Conservation (phyloP, 1,140 invertebrate species). For the Ditylenchus dipsaci region DNA sequence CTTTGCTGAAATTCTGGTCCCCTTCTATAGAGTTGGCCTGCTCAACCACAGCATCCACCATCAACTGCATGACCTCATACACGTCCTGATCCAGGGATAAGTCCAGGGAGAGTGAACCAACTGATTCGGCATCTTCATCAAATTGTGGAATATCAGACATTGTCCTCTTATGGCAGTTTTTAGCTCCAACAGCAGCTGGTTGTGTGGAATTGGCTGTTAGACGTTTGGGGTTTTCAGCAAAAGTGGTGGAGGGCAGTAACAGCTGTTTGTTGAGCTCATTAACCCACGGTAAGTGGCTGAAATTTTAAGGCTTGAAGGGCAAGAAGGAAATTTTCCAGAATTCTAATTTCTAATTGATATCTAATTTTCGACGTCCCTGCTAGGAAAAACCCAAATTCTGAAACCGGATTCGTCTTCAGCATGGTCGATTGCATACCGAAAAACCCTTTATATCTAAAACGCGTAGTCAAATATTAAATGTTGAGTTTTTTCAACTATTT, state of each 20-base stretch:
- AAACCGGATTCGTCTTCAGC: too few relatives aligned
- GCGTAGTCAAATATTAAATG: too few relatives aligned
- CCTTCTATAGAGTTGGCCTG: conserved; percentile 34
- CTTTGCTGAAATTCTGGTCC: conserved; percentile 10
- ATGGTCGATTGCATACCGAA: too few relatives aligned
- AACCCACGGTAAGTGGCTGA: conserved; percentile 15
- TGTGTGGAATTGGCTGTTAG: neutral
- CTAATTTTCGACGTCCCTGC: too few relatives aligned
- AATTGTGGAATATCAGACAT: conserved; percentile 53
- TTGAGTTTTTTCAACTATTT: too few relatives aligned
- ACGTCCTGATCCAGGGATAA: conserved; percentile 39
- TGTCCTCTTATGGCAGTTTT: conserved; percentile 34
- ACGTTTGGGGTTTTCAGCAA: conserved; percentile 2
- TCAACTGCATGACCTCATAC: conserved; percentile 38
- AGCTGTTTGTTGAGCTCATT: conserved; percentile 17
- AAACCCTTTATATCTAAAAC: too few relatives aligned
- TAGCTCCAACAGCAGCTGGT: neutral
- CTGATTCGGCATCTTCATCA: conserved; percentile 47
- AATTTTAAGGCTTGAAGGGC: neutral
- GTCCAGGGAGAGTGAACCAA: conserved; percentile 35
- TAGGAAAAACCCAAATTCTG: too few relatives aligned
- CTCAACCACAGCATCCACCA: conserved; percentile 45
- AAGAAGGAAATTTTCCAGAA: neutral
- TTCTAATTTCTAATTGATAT: neutral
- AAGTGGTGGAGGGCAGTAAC: conserved; percentile 14